Percentiles rank a stretch among this genome's conserved stretches.
Conservation (phyloP, 2,888 invertebrate species). For the Melanchra persicariae region DNA sequence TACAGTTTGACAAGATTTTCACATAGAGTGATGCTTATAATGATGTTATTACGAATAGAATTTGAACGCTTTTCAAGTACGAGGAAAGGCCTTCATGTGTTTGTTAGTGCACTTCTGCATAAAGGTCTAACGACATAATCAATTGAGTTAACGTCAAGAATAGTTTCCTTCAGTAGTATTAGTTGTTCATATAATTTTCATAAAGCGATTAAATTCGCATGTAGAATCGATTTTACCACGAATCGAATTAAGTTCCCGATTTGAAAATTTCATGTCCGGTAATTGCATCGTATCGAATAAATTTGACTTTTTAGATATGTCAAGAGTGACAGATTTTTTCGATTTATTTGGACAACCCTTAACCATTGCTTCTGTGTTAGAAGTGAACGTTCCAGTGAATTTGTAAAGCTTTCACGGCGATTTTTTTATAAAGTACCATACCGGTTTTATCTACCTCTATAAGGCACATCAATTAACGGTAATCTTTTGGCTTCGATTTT, state of each 20-base stretch:
- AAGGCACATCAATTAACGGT: too few relatives aligned
- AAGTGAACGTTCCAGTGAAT: neutral
- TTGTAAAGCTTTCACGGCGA: neutral
- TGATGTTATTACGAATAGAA: too few relatives aligned
- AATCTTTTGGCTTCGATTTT: too few relatives aligned
- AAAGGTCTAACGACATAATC: neutral
- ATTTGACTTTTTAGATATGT: conserved; percentile 13
- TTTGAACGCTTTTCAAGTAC: too few relatives aligned
- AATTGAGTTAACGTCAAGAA: neutral
- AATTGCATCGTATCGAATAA: neutral
- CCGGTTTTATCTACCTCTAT: too few relatives aligned
- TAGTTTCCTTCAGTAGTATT: neutral
- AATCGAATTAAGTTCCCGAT: neutral
- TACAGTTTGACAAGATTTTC: too few relatives aligned
- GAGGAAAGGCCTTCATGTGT: too few relatives aligned
- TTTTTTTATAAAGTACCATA: too few relatives aligned
- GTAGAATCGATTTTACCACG: neutral
- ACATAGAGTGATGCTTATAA: too few relatives aligned
- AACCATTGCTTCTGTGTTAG: neutral
- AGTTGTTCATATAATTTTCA: neutral
- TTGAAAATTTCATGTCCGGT: conserved; percentile 1
- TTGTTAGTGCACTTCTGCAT: too few relatives aligned
- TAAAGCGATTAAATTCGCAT: neutral
- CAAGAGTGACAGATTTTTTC: neutral
- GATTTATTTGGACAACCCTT: neutral